phyloP scores from a whole-genome alignment of 1,140 invertebrate species.

The Neotoxoptera formosana region DNA sequence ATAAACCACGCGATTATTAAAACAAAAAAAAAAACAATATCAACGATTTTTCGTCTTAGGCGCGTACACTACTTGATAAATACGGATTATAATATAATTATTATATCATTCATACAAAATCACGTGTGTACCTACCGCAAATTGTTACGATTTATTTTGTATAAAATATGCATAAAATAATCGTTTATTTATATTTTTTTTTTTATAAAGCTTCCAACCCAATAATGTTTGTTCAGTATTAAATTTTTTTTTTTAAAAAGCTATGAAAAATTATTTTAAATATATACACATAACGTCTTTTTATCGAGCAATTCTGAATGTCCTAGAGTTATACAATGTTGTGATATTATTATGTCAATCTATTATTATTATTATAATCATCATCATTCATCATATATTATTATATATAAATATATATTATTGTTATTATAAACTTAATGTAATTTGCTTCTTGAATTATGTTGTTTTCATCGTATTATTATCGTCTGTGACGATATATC shows the following conservation, averaged over 20 bases:
- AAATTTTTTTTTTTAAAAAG: background rate
- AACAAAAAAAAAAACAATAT: background rate
- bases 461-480: slow-evolving; percentile 13
- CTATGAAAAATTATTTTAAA: background rate
- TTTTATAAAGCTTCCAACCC: background rate
- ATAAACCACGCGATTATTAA: background rate
- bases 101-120: background rate
- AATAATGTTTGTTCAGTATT: slow-evolving; percentile 2
- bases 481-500: background rate
- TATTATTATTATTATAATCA: slow-evolving; percentile 42
- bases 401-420: slow-evolving; percentile 45
- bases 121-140: background rate
- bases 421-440: slow-evolving; percentile 41
- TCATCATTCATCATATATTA: slow-evolving; percentile 48
- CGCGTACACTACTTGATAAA: background rate
- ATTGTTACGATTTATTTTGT: background rate
- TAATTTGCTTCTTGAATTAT: slow-evolving; percentile 25
- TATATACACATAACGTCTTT: background rate
- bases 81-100: slow-evolving; percentile 13
- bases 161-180: background rate
- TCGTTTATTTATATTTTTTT: background rate
- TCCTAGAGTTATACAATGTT: slow-evolving; percentile 47
- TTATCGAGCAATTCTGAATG: slow-evolving; percentile 48
- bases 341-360: slow-evolving; percentile 55
- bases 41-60: background rate